phyloP scores from a whole-genome alignment of 2,888 invertebrate species.

The Drosophila ustulata region DNA sequence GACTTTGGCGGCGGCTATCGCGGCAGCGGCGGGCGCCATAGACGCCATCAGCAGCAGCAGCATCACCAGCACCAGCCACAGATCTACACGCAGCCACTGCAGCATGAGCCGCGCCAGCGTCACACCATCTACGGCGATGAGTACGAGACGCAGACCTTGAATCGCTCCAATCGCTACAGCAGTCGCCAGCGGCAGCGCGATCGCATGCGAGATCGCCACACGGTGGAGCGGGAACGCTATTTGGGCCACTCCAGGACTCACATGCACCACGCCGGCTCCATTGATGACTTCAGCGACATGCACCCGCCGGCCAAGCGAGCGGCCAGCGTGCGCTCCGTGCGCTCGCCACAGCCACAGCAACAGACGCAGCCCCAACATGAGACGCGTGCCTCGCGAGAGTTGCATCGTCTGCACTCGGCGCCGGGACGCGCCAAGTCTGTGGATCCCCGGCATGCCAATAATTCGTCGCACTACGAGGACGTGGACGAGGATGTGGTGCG shows the following conservation, averaged over 20 bases:
- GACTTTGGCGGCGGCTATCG: slow-evolving; percentile 72
- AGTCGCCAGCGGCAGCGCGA: slow-evolving; percentile 80
- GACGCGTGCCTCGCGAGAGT: slow-evolving; percentile 67
- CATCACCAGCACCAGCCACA: slow-evolving; percentile 27
- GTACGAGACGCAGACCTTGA: slow-evolving; percentile 76
- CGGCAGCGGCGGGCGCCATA: slow-evolving; percentile 55
- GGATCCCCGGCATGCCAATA: slow-evolving; percentile 77
- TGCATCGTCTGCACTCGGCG: slow-evolving; percentile 74
- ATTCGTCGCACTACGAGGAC: slow-evolving; percentile 77
- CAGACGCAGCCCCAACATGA: slow-evolving; percentile 65
- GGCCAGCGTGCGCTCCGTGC: slow-evolving; percentile 80
- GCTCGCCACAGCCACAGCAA: slow-evolving; percentile 63
- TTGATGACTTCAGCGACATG: slow-evolving; percentile 76
- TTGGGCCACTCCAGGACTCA: slow-evolving; percentile 78
- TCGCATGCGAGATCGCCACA: slow-evolving; percentile 84
- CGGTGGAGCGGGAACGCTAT: slow-evolving; percentile 86
- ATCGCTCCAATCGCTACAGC: slow-evolving; percentile 79
- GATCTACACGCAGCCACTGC: slow-evolving; percentile 54
- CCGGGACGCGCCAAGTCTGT: slow-evolving; percentile 83
- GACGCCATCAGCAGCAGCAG: slow-evolving; percentile 44
- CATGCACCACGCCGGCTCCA: slow-evolving; percentile 70
- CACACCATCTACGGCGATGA: slow-evolving; percentile 74
- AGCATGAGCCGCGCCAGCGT: slow-evolving; percentile 66
- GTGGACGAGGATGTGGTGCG: slow-evolving; percentile 84
- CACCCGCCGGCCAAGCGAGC: slow-evolving; percentile 77